Conservation (phyloP, 2,113 vertebrate genomes). For the Phyllostomus hastatus region DNA sequence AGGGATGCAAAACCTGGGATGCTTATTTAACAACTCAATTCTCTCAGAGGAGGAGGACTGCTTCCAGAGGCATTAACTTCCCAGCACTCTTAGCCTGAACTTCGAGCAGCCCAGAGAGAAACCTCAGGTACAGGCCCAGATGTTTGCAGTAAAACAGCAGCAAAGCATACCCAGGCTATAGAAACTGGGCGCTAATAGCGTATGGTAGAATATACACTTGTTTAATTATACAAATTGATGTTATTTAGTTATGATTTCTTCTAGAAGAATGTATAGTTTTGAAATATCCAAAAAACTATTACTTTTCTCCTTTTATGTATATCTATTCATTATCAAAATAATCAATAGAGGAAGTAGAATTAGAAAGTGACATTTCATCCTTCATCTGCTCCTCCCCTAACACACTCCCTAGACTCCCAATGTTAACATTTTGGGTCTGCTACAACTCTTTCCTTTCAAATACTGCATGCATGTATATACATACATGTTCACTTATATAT, state of each 20-base stretch:
- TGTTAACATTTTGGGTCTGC: background rate
- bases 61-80: background rate
- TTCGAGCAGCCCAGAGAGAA: background rate
- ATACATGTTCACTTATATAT: background rate
- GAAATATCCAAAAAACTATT: background rate
- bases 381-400: background rate
- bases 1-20: background rate
- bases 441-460: background rate
- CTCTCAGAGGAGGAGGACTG: background rate
- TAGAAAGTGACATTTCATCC: background rate
- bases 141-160: background rate
- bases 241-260: background rate
- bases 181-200: background rate
- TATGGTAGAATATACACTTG: background rate
- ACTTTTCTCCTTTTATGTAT: background rate
- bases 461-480: background rate
- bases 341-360: background rate
- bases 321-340: background rate
- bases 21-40: background rate
- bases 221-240: background rate
- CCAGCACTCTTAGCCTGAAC: background rate
- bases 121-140: background rate
- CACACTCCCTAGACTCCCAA: background rate
- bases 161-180: background rate
- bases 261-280: background rate